phyloP scores from a whole-genome alignment of 1,140 invertebrate genomes.

The Tribolium madens region DNA sequence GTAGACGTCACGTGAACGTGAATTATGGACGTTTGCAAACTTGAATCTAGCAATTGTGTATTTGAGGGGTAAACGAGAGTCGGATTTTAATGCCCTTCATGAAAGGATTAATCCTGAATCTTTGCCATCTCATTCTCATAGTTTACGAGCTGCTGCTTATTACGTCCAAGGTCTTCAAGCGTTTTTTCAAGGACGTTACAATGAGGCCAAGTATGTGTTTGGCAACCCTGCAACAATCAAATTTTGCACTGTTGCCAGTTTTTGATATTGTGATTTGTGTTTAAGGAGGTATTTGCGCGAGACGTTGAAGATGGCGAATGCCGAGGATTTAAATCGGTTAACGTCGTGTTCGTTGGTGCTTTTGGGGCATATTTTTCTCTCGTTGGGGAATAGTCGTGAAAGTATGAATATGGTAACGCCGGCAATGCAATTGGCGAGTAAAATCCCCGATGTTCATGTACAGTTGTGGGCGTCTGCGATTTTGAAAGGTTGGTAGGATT shows the following conservation, averaged over 20 bases:
- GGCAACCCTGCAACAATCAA: too few relatives aligned
- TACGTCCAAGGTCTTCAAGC: conserved; percentile 97
- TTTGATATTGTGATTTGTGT: too few relatives aligned
- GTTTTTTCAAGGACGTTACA: conserved; percentile 95
- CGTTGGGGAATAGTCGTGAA: conserved; percentile 93
- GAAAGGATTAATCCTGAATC: conserved; percentile 91
- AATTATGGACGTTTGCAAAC: conserved; percentile 94
- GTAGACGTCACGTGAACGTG: conserved; percentile 86
- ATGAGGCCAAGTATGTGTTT: conserved; percentile 99
- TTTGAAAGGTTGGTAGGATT: conserved; percentile 78
- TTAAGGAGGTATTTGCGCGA: conserved; percentile 91
- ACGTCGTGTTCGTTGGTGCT: conserved; percentile 95
- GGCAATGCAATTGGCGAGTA: conserved; percentile 97
- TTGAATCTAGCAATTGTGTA: conserved; percentile 97
- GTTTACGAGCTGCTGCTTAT: conserved; percentile 90
- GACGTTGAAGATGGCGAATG: conserved; percentile 98
- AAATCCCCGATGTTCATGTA: conserved; percentile 98
- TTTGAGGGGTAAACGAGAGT: conserved; percentile 87
- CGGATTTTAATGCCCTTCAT: conserved; percentile 86
- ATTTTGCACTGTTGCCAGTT: too few relatives aligned
- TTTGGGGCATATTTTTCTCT: conserved; percentile 95
- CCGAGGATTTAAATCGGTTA: conserved; percentile 94
- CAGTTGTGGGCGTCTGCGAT: conserved; percentile 98
- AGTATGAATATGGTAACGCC: conserved; percentile 99
- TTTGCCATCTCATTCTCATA: conserved; percentile 86